A percentile compares a stretch with the other conserved stretches of the same genome.
These are phyloP conservation scores for Laupala kohalensis DNA, from an alignment of 1,140 invertebrate genomes.

Conservation along the genomic window DNA sequence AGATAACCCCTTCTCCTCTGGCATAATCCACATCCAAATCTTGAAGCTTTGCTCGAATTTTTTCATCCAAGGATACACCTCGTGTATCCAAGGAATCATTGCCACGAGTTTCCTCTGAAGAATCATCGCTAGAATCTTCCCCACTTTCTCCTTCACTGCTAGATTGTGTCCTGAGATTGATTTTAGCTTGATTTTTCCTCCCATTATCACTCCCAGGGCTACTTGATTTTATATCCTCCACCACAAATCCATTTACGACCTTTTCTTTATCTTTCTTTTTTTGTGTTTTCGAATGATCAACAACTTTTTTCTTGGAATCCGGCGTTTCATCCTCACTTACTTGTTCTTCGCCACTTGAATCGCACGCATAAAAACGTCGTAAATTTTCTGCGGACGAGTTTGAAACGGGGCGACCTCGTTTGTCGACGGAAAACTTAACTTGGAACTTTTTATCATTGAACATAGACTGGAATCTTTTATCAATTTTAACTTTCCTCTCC, in stretches of 20 bases:
- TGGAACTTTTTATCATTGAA: constrained; percentile 80
- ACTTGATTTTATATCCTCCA: no score
- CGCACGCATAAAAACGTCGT: constrained; percentile 72
- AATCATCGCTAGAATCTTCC: constrained; percentile 23
- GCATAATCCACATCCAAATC: constrained; percentile 75
- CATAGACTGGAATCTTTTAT: constrained; percentile 87
- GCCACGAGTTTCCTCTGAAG: constrained; percentile 6
- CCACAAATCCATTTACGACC: no score
- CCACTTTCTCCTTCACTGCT: constrained; percentile 18
- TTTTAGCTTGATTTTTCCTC: background rate
- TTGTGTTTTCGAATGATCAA: background rate
- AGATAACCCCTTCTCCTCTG: constrained; percentile 64
- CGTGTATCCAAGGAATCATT: background rate
- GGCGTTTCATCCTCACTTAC: constrained; percentile 22
- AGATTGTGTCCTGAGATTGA: background rate
- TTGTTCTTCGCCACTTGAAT: constrained; percentile 30
- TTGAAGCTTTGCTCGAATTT: constrained; percentile 48
- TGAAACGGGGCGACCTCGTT: constrained; percentile 70
- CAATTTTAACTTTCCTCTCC: constrained; percentile 85
- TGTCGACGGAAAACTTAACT: constrained; percentile 80
- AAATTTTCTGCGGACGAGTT: constrained; percentile 70
- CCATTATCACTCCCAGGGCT: no score
- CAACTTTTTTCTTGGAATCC: constrained; percentile 20
- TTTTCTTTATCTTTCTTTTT: background rate
- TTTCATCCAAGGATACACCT: constrained; percentile 17